Percentiles rank a stretch among this genome's conserved stretches.
Conservation (phyloP, 2,888 invertebrate genomes). For the Epistrophella euchroma region DNA sequence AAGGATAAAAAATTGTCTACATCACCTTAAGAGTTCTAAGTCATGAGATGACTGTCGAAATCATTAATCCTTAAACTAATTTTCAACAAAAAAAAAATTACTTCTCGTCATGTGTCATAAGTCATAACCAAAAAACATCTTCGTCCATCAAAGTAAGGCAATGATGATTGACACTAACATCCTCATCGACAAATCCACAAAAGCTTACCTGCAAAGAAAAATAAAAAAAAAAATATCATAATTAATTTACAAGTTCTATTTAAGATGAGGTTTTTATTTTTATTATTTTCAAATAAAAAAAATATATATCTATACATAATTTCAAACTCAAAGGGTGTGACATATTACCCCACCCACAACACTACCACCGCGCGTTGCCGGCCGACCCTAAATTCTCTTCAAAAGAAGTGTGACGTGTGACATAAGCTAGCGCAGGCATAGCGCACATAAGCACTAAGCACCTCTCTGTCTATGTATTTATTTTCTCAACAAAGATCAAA, state of each 20-base stretch:
- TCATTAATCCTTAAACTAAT: neutral
- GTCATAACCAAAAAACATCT: neutral
- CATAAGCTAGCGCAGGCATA: neutral
- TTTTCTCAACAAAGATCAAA: constrained; percentile 70
- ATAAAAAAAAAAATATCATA: constrained; percentile 24
- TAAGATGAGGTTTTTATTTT: constrained; percentile 43
- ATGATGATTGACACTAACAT: constrained; percentile 37
- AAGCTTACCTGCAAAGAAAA: constrained; percentile 67
- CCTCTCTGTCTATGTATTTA: constrained; percentile 70
- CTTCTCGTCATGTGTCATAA: neutral
- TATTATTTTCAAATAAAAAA: constrained; percentile 45
- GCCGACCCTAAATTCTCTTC: constrained; percentile 35
- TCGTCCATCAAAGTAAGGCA: constrained; percentile 17
- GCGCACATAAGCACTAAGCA: neutral
- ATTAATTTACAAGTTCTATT: constrained; percentile 56
- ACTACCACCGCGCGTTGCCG: neutral
- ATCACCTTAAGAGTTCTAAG: neutral
- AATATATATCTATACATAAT: neutral
- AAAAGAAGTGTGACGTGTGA: constrained; percentile 51
- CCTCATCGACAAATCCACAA: constrained; percentile 34
- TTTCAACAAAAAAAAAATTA: neutral
- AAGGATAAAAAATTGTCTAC: neutral
- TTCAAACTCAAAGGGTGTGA: constrained; percentile 19
- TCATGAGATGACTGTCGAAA: neutral
- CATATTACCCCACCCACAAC: constrained; percentile 26